Evolutionary conservation across 2,888 invertebrate species (phyloP).

Genomic region (Copidosoma aretas): DNA sequence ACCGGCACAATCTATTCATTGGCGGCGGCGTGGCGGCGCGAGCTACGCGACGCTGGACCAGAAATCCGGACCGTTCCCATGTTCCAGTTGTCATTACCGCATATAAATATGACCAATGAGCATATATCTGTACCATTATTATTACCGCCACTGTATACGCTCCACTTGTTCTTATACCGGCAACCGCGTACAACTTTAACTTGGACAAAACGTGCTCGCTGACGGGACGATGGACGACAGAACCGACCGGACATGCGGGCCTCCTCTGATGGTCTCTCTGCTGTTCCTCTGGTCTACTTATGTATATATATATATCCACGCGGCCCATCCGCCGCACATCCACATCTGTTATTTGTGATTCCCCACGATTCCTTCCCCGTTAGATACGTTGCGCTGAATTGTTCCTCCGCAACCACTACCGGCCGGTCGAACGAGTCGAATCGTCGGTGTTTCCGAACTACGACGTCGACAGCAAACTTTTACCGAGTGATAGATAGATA

Average conservation of each 20-base stretch:
- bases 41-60: constrained; percentile 58
- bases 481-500: no score
- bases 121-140: no score
- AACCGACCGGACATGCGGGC: constrained; percentile 42
- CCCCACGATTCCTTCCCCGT: background rate
- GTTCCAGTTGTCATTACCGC: constrained; percentile 52
- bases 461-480: no score
- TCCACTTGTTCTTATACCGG: no score
- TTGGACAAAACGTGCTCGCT: constrained; percentile 31
- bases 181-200: constrained; percentile 24
- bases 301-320: no score
- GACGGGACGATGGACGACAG: constrained; percentile 1
- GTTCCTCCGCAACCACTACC: no score
- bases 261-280: no score
- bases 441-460: no score
- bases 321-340: background rate
- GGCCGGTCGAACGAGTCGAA: no score
- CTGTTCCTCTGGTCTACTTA: background rate
- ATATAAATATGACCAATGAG: no score
- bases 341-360: background rate
- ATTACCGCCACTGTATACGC: no score
- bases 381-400: background rate
- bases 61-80: constrained; percentile 61
- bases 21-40: constrained; percentile 51
- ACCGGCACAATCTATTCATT: constrained; percentile 60